These are phyloP conservation scores for Coecobrya sp. DNA, from an alignment of 2,888 invertebrate species.

Conservation along the genomic window DNA sequence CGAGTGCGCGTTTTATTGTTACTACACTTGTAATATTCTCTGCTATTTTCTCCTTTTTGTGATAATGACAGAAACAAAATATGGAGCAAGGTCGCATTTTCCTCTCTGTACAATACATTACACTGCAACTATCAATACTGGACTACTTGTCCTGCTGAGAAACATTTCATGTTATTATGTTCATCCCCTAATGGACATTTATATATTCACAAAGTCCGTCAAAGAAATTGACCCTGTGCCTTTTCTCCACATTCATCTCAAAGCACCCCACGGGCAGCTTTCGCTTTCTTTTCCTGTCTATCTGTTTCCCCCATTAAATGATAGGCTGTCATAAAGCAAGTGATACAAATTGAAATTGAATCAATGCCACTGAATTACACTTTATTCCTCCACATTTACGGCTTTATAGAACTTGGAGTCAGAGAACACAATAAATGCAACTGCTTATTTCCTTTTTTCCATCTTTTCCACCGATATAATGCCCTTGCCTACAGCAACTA, in stretches of 20 bases:
- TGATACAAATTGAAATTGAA: too few species aligned
- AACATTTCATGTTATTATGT: not conserved
- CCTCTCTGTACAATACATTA: not conserved
- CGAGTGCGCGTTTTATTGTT: not conserved
- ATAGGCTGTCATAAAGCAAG: too few species aligned
- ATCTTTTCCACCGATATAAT: too few species aligned
- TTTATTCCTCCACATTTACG: too few species aligned
- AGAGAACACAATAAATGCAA: too few species aligned
- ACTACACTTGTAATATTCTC: not conserved
- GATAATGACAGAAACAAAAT: not conserved
- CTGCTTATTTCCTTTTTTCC: too few species aligned
- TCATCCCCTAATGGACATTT: not conserved
- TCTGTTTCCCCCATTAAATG: not conserved
- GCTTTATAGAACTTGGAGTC: too few species aligned
- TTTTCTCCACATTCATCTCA: not conserved
- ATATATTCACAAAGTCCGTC: not conserved
- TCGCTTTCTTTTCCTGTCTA: too few species aligned
- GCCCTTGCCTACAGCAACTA: too few species aligned
- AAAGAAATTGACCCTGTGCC: slow-evolving; percentile 18
- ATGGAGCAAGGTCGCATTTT: not conserved
- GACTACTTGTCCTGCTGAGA: slow-evolving; percentile 1
- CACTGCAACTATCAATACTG: not conserved
- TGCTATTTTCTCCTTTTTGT: not conserved
- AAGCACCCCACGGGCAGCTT: not conserved
- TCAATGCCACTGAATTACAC: too few species aligned